Base-by-base conservation (phyloP, 2,888 invertebrate genomes). In the Eumerus sabulonum region DNA sequence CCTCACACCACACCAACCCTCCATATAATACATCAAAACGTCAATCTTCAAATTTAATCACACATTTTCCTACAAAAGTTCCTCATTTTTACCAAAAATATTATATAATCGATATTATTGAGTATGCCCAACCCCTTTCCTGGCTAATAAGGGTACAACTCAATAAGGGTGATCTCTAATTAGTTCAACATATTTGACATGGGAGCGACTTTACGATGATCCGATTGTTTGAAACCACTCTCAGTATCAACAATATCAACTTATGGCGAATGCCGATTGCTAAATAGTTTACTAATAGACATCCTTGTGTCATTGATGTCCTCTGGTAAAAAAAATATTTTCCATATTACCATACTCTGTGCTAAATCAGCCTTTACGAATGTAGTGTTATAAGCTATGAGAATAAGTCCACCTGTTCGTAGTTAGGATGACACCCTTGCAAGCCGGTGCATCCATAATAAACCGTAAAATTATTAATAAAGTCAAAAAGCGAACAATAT, bases 401-500 rank as follows among this genome's bases (percentile, higher is more conserved):
- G 79, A 79, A 74, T 9, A 18, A 38, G 54, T 54, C 51, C 79
- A 79, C 79, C 79, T 79, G 79, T 48, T 60, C 53, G 13, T 1
- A 9, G 16, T 12, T 45, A 12, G 48, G 79, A 79, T 74, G 79
- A 79, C 74, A 79, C 79, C 74, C 79, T 79, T 60, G 74, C 74
- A 79, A 79, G 79, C 74, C 74, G 70, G 74, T 79, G 74, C 50
- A 54, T 64, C 5, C 68, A 74, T 54, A 79, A 79, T 56, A 74
- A 70, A 74, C 79, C 79, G 59, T 74, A 74, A 74, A 74, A 79
- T 79, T 74, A 74, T 79, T 79, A 79, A 79, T 79, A 73, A 79
- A 79, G 79, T 79, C 79, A 74, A 74, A 74, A 59, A 35, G 57
- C 62, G 63, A 70, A 74, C 74, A 74, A 79, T 79, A 70, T 76